A percentile compares a stretch with the other conserved stretches of the same genome.
Conservation (phyloP, 2,888 invertebrate species). For the Panorpa germanica region DNA sequence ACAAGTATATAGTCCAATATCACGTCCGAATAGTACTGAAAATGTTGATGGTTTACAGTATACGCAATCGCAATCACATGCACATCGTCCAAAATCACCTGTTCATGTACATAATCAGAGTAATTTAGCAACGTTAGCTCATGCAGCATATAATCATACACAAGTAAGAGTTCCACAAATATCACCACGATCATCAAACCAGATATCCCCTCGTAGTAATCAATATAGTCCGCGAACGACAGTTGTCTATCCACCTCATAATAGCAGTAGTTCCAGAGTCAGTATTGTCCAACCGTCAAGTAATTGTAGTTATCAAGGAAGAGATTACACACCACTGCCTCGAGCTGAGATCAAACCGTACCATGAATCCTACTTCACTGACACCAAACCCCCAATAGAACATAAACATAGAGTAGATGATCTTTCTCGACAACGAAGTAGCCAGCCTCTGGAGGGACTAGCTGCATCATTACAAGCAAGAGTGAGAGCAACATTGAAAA, state of each 20-base stretch:
- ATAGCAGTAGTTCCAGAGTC: conserved; percentile 18
- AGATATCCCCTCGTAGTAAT: conserved; percentile 16
- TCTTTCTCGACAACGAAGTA: conserved; percentile 15
- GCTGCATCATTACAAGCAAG: conserved; percentile 70
- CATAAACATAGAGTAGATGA: conserved; percentile 19
- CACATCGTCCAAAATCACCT: conserved; percentile 15
- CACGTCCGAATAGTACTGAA: conserved; percentile 32
- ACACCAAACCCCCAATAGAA: conserved; percentile 28
- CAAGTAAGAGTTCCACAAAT: conserved; percentile 12
- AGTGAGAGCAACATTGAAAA: conserved; percentile 45
- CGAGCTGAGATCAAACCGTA: conserved; percentile 53
- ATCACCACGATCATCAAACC: conserved; percentile 16
- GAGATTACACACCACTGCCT: conserved; percentile 31
- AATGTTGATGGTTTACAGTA: conserved; percentile 19
- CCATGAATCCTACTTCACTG: conserved; percentile 47
- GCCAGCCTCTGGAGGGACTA: conserved; percentile 38
- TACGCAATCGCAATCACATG: too few relatives aligned
- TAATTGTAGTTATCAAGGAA: too few relatives aligned
- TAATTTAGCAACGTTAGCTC: conserved; percentile 22
- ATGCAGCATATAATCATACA: conserved; percentile 24
- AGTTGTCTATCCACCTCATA: conserved; percentile 21
- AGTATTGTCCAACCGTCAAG: conserved; percentile 4
- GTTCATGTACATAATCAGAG: conserved; percentile 13
- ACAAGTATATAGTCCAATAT: conserved; percentile 32
- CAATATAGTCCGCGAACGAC: conserved; percentile 11